phyloP scores from a whole-genome alignment of 2,888 invertebrate species.

The Acleris laterana region DNA sequence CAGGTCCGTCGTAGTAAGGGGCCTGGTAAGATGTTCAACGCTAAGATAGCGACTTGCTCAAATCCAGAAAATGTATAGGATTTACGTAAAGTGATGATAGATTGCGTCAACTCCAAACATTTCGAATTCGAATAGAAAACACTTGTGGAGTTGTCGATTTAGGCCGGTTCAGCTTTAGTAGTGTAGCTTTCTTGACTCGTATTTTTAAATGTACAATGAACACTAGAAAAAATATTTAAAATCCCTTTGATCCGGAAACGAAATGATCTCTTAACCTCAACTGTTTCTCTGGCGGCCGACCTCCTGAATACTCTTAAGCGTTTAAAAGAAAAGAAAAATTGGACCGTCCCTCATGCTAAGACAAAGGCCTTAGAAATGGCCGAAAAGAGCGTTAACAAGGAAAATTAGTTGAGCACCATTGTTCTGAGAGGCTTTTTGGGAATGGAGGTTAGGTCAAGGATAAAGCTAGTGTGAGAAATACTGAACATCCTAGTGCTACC shows the following conservation, averaged over 20 bases:
- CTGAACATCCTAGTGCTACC: not conserved
- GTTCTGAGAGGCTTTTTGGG: conserved; percentile 32
- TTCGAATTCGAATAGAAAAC: too few species aligned
- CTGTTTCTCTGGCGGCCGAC: conserved; percentile 14
- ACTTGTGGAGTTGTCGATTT: too few species aligned
- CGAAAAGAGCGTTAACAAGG: conserved; percentile 49
- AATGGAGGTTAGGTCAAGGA: conserved; percentile 26
- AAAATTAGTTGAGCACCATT: conserved; percentile 46
- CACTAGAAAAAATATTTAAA: not conserved
- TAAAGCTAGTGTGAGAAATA: conserved; percentile 2
- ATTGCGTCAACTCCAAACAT: too few species aligned
- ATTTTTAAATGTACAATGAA: too few species aligned
- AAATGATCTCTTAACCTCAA: not conserved
- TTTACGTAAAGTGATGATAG: too few species aligned
- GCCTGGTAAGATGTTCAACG: too few species aligned
- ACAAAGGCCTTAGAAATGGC: conserved; percentile 41
- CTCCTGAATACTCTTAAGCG: conserved; percentile 19
- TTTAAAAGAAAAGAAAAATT: conserved; percentile 37
- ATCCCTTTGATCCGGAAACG: not conserved
- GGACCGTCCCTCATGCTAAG: conserved; percentile 25
- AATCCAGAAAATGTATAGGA: too few species aligned
- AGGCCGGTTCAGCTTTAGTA: too few species aligned
- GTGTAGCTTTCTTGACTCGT: too few species aligned
- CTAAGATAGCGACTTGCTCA: too few species aligned
- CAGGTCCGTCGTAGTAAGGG: too few species aligned